phyloP scores from a whole-genome alignment of 2,113 vertebrate species.

The Geococcyx californianus region DNA sequence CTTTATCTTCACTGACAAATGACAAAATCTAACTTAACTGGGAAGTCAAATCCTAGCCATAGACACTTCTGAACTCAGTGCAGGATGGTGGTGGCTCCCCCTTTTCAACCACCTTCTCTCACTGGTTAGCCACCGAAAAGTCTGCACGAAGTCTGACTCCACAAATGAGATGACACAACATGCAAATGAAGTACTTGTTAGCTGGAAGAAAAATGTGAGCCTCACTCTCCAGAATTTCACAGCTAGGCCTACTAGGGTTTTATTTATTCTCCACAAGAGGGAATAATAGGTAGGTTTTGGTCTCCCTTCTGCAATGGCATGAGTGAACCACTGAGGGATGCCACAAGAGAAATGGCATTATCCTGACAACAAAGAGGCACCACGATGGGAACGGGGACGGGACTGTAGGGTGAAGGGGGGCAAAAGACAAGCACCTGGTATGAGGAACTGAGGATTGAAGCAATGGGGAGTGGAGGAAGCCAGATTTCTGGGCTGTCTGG shows the following conservation, averaged over 20 bases:
- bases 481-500: neutral
- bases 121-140: neutral
- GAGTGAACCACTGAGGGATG: neutral
- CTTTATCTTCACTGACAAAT: neutral
- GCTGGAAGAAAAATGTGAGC: neutral
- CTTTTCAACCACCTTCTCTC: neutral
- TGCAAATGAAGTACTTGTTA: neutral
- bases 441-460: neutral
- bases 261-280: neutral
- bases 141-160: neutral
- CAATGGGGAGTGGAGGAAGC: neutral
- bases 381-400: neutral
- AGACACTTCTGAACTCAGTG: rapidly evolving
- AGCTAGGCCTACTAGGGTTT: neutral
- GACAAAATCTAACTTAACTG: neutral
- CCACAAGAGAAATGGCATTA: rapidly evolving
- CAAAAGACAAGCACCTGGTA: neutral
- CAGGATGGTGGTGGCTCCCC: rapidly evolving
- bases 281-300: rapidly evolving
- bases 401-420: rapidly evolving
- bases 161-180: neutral
- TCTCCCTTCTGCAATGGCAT: neutral
- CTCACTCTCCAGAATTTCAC: neutral
- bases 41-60: neutral
- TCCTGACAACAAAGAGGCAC: neutral